phyloP scores from a whole-genome alignment of 2,797 vertebrate genomes.

The Amblyraja radiata region DNA sequence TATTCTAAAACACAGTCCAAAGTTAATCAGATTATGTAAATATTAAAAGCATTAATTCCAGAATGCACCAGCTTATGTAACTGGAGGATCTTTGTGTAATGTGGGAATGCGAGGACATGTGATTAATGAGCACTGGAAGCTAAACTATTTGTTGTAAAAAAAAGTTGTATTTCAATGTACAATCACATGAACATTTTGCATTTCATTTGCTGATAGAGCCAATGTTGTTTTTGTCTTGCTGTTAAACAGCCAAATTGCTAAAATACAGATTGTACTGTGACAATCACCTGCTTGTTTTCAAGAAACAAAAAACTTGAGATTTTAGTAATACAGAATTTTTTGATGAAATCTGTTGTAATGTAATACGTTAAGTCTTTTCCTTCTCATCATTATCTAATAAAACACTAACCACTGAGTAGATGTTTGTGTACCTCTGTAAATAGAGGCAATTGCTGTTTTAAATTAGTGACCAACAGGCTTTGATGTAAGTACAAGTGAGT shows the following conservation, averaged over 20 bases:
- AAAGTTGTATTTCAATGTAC: slow-evolving; percentile 35
- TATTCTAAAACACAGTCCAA: slow-evolving; percentile 16
- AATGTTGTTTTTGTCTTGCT: slow-evolving; percentile 46
- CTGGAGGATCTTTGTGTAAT: slow-evolving; percentile 29
- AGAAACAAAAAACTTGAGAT: slow-evolving; percentile 38
- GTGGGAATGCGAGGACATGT: slow-evolving; percentile 27
- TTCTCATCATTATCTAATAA: slow-evolving; percentile 22
- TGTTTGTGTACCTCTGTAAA: slow-evolving; percentile 25
- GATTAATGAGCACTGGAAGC: slow-evolving; percentile 1
- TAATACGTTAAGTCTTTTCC: slow-evolving; percentile 34
- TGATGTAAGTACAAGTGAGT: slow-evolving; percentile 47
- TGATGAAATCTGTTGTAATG: slow-evolving; percentile 36
- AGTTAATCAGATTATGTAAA: slow-evolving; percentile 33
- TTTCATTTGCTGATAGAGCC: slow-evolving; percentile 34
- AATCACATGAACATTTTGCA: slow-evolving; percentile 35
- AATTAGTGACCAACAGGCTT: slow-evolving; percentile 18
- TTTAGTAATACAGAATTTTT: slow-evolving; percentile 29
- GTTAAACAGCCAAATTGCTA: slow-evolving; percentile 55
- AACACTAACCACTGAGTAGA: slow-evolving; percentile 14
- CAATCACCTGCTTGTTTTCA: slow-evolving; percentile 55
- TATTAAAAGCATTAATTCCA: slow-evolving; percentile 18
- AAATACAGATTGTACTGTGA: slow-evolving; percentile 52
- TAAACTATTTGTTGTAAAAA: slow-evolving; percentile 23
- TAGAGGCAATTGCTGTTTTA: slow-evolving; percentile 32
- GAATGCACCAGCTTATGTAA: slow-evolving; percentile 22